A percentile compares a stretch with the other conserved stretches of the same genome.
Conservation (phyloP, 2,113 vertebrate species). For the Dryoscopus gambensis region DNA sequence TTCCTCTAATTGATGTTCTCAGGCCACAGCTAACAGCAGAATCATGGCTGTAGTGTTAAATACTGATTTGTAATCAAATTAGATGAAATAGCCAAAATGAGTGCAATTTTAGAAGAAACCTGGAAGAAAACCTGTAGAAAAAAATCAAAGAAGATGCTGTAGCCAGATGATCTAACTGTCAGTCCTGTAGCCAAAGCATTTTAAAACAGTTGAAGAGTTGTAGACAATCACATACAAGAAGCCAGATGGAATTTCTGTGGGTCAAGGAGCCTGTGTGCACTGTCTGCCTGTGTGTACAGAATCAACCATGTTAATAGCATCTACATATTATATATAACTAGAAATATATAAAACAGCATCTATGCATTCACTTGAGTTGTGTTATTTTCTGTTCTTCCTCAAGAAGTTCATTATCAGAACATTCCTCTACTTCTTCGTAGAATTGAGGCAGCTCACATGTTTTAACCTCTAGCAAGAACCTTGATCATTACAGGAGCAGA, state of each 20-base stretch:
- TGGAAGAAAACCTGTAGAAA: not conserved
- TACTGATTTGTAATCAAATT: not conserved
- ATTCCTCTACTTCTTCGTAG: not conserved
- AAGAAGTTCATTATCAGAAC: not conserved
- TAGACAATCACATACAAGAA: not conserved
- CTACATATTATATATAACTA: not conserved
- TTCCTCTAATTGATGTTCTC: not conserved
- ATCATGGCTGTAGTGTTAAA: not conserved
- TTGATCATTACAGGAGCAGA: not conserved
- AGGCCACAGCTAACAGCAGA: not conserved
- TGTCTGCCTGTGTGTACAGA: not conserved
- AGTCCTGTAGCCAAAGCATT: not conserved
- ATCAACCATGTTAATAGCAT: not conserved
- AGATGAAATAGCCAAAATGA: not conserved
- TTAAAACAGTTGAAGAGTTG: not conserved
- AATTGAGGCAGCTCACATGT: not conserved
- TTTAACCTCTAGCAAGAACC: not conserved
- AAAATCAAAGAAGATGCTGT: not conserved
- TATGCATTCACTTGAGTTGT: not conserved
- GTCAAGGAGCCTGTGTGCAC: not conserved
- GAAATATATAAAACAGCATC: not conserved
- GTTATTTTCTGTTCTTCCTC: not conserved
- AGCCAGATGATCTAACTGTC: not conserved
- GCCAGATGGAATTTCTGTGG: not conserved
- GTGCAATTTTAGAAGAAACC: not conserved